A percentile compares a stretch with the other conserved stretches of the same genome.
phyloP scores from a whole-genome alignment of 2,797 vertebrate genomes.

The Pseudopleuronectes americanus region DNA sequence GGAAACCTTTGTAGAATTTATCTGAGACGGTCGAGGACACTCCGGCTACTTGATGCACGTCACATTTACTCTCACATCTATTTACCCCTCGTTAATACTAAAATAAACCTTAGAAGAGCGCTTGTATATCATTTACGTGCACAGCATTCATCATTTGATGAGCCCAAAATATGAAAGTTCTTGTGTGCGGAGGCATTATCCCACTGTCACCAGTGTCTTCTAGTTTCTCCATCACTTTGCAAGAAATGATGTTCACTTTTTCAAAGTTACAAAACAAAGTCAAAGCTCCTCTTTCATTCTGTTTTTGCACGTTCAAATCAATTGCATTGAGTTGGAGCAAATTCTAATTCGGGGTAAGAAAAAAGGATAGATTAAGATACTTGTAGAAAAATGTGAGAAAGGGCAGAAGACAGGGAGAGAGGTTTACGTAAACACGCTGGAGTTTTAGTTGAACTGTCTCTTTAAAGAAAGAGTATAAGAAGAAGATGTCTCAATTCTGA shows the following conservation, averaged over 20 bases:
- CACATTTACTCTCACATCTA: constrained; percentile 37
- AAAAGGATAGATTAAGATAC: constrained; percentile 12
- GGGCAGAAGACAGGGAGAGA: constrained; percentile 24
- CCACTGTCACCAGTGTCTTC: constrained; percentile 26
- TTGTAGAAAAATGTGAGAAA: constrained; percentile 34
- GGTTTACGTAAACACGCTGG: constrained; percentile 30
- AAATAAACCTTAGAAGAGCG: constrained; percentile 33
- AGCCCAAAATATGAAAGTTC: constrained; percentile 14
- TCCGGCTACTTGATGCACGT: constrained; percentile 36
- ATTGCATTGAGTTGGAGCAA: constrained; percentile 27
- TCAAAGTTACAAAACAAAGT: not conserved
- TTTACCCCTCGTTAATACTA: constrained; percentile 41
- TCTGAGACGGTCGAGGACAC: constrained; percentile 46
- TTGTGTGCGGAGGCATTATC: constrained; percentile 19
- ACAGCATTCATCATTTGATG: constrained; percentile 29
- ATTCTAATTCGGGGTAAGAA: constrained; percentile 20
- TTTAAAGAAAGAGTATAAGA: constrained; percentile 50
- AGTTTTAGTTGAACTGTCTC: constrained; percentile 50
- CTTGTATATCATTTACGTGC: constrained; percentile 27
- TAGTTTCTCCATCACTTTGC: constrained; percentile 7
- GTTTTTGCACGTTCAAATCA: constrained; percentile 28
- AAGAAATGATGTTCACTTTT: constrained; percentile 8
- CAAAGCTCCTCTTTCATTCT: constrained; percentile 21
- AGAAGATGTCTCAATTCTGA: constrained; percentile 66
- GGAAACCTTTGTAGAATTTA: constrained; percentile 64